Base-by-base conservation (phyloP, 2,113 vertebrate species). In the Felis catus region DNA sequence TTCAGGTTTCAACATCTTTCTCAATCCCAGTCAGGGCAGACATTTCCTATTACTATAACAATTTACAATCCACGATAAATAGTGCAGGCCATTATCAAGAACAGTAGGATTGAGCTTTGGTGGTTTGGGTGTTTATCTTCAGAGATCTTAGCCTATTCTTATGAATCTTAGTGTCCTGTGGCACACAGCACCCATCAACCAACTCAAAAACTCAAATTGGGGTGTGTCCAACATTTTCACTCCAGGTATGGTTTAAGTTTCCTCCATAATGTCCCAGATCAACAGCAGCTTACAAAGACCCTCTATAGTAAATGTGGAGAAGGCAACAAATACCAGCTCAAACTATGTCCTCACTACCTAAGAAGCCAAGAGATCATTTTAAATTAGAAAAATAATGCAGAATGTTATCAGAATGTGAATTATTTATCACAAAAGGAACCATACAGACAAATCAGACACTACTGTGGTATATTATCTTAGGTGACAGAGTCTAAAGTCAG, bases 71-170 rank as follows among this genome's bases (percentile, higher is more conserved):
- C 29, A n/a, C 25, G 65, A 33, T 41, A 88, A n/a, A 70, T 36
- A 71, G 53, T 83, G 15, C 1, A 15, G 11, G 12, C 41, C 18
- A 80, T 84, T n/a, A 41, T 58, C 16, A 66, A 73, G 31, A 92
- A 94, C 25, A 31, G 41, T 61, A 5, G 61, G 33, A 76, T n/a
- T 45, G 79, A 41, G 45, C 27, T 89, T 66, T 68, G 8, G 7
- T 88, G 6, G 18, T 66, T 78, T 39, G 23, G 84, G 21, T 83
- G 4, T 31, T 79, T 66, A 78, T 58, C 19, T 89, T 89, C 36
- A 92, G 55, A 94, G 71, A 61, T 73, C 27, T 73, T 78, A 79
- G 25, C 55, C 79, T 90, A 87, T 74, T 93, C 96, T 79, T 90
- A 79, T 88, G 48, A 93, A 4, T 89, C 23, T 93, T 87, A 45